phyloP scores from a whole-genome alignment of 2,113 vertebrate species.

The Ursus arctos region DNA sequence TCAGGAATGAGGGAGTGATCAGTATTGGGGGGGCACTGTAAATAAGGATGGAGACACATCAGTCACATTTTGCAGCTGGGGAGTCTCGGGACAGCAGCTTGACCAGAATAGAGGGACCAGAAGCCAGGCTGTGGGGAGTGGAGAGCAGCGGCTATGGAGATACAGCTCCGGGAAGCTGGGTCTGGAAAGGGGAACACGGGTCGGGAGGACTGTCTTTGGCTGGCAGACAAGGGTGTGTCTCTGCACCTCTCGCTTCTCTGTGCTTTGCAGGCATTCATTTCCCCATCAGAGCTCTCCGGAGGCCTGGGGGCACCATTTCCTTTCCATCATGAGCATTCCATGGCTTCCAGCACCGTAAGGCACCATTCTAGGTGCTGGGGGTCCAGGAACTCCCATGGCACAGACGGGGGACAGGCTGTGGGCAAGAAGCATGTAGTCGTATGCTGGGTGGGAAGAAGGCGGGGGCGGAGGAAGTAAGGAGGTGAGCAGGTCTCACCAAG shows the following conservation, averaged over 20 bases:
- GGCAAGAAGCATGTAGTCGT: rapidly evolving
- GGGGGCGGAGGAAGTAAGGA: neutral
- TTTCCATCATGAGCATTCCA: no score
- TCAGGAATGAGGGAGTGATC: rapidly evolving
- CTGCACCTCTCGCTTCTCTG: neutral
- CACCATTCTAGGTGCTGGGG: neutral
- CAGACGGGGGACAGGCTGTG: neutral
- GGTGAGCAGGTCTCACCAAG: neutral
- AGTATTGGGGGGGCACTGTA: rapidly evolving
- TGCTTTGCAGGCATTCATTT: no score
- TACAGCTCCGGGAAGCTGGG: neutral
- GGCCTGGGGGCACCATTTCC: neutral
- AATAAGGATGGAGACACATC: rapidly evolving
- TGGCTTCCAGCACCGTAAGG: neutral
- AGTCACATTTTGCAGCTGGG: rapidly evolving
- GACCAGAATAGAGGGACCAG: neutral
- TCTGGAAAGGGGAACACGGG: neutral
- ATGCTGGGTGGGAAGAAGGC: neutral
- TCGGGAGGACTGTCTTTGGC: neutral
- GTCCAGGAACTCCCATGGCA: rapidly evolving
- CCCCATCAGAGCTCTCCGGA: rapidly evolving
- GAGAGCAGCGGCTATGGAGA: rapidly evolving
- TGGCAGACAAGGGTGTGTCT: neutral
- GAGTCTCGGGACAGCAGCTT: rapidly evolving
- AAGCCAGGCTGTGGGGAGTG: no score